Percentiles rank a stretch among this genome's conserved stretches.
Evolutionary conservation across 2,888 invertebrate genomes (phyloP).

Genomic region (Drosophila borealis): DNA sequence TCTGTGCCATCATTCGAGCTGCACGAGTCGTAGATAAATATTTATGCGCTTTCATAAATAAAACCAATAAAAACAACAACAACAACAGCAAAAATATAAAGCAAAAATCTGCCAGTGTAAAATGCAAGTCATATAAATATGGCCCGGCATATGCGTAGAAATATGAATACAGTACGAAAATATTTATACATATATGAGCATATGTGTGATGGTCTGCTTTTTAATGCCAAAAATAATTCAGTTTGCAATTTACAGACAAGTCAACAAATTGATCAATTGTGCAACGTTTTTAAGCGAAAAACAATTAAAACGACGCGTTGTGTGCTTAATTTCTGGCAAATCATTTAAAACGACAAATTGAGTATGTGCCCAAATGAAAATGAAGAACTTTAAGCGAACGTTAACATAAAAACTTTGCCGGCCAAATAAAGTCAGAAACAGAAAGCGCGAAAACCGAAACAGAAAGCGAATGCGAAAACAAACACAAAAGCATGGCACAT

Average conservation of each 20-base stretch:
- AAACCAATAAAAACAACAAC: constrained; percentile 43
- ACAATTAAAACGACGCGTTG: constrained; percentile 33
- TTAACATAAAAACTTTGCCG: constrained; percentile 44
- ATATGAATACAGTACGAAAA: constrained; percentile 8
- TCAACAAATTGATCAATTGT: constrained; percentile 35
- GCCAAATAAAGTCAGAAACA: constrained; percentile 8
- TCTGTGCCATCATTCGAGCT: constrained; percentile 39
- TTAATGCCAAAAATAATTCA: constrained; percentile 34
- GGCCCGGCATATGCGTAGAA: constrained; percentile 20
- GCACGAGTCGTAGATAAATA: constrained; percentile 68
- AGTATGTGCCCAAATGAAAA: constrained; percentile 18
- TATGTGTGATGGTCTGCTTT: constrained; percentile 3
- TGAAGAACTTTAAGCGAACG: constrained; percentile 55
- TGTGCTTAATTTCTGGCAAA: constrained; percentile 45
- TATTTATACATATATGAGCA: neutral
- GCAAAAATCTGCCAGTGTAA: constrained; percentile 25
- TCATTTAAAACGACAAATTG: constrained; percentile 35
- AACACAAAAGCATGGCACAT: constrained; percentile 34
- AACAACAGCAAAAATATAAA: constrained; percentile 20
- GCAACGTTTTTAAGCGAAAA: constrained; percentile 32
- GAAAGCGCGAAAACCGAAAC: constrained; percentile 21
- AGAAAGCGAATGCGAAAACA: constrained; percentile 36
- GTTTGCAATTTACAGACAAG: constrained; percentile 32
- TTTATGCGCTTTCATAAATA: constrained; percentile 73
- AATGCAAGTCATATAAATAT: constrained; percentile 31